A percentile compares a stretch with the other conserved stretches of the same genome.
Conservation (phyloP, 2,113 vertebrate species). For the Actenoides lindsayi region DNA sequence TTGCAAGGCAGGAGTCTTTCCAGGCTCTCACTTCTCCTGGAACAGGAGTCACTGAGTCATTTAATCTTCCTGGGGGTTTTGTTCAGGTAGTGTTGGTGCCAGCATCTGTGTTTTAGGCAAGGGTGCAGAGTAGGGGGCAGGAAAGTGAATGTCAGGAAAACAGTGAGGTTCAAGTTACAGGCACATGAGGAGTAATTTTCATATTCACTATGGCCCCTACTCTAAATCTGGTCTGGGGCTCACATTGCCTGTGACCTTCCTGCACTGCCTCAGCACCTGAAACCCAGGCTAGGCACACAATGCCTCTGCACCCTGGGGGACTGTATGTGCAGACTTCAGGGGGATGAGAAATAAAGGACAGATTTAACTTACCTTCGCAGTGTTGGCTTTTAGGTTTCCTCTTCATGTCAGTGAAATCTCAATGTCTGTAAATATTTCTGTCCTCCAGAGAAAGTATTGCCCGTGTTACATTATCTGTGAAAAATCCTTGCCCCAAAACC, state of each 20-base stretch:
- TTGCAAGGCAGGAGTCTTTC: not conserved
- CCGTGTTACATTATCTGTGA: slow-evolving; percentile 15
- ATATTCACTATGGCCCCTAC: not conserved
- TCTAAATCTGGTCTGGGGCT: not conserved
- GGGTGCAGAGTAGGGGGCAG: not conserved
- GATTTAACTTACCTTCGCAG: not conserved
- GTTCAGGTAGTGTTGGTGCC: not conserved
- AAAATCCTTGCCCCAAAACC: slow-evolving; percentile 53
- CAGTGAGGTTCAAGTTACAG: rapidly evolving
- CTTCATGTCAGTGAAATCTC: not conserved
- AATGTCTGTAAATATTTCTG: slow-evolving; percentile 44
- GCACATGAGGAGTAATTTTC: not conserved
- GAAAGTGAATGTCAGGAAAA: not conserved
- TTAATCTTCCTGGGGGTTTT: not conserved
- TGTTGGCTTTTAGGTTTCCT: not conserved
- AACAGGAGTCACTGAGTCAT: not conserved
- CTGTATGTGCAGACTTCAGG: not conserved
- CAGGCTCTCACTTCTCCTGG: not conserved
- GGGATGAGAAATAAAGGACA: not conserved
- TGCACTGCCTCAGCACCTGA: not conserved
- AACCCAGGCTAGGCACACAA: not conserved
- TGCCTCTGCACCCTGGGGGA: not conserved
- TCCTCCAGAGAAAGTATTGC: slow-evolving; percentile 15
- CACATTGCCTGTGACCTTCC: not conserved
- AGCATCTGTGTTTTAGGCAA: not conserved